Evolutionary conservation across 2,797 vertebrate species (phyloP), one percentile per base, ranked within the genome.

Genomic region (Artibeus lituratus): DNA sequence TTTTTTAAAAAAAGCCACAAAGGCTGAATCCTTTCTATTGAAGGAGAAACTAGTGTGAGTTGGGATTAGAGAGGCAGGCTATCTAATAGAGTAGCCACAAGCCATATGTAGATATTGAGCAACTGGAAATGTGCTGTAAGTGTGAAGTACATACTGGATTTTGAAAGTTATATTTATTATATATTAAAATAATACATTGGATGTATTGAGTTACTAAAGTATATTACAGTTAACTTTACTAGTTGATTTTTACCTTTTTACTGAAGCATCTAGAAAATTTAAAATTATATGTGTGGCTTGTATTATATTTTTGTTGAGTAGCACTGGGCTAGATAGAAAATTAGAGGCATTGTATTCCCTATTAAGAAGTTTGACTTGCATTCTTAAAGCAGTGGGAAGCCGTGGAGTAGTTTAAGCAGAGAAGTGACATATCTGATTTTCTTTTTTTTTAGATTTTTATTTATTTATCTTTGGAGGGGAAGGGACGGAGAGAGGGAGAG

Each of bases 341-440:
- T 73, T 80, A 83, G 44, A 91, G 37, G 10, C 29, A 26, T 72
- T 92, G 32, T 77, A 59, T n/a, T 67, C 16, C 10, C 65, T 88
- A 12, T 90, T 74, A 88, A 88, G 57, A 59, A 78, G 29, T 94
- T 92, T 87, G 39, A 65, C 53, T 78, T 95, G 92, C 73, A 95
- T 90, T 94, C 87, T 77, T 74, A 76, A 74, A 94, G 87, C 37
- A 80, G 2, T 90, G 9, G 78, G 24, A 83, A 96, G 22, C 42
- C 78, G 1, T 83, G 26, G 69, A 94, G 24, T 39, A 70, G 24
- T 94, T 94, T 83, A 83, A 92, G 39, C 35, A 69, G 22, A 90
- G 49, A 39, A 93, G 5, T 96, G 22, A 85, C 26, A 83, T 80
- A 94, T 84, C 55, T 95, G 47, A 88, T 89, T 47, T 72, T 44